Base-by-base conservation (phyloP, 2,888 invertebrate genomes). In the Pachydiplax longipennis region DNA sequence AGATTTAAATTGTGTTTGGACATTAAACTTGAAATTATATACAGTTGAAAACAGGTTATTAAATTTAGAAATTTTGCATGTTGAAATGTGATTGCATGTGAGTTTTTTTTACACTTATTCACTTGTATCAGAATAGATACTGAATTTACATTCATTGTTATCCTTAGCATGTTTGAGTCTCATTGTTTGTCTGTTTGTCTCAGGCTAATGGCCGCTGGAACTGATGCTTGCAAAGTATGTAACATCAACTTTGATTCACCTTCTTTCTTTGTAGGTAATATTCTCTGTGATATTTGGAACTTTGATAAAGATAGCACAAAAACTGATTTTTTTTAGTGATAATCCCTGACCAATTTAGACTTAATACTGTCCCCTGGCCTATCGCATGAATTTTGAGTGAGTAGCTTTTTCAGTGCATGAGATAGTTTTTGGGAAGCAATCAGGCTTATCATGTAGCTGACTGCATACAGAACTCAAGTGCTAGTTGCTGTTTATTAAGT, bases 111-210 rank as follows among this genome's bases (percentile, higher is more conserved):
- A 82, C 82, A 81, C n/a, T 83, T 18, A 53, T 53, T 53, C 53
- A 53, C 53, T 83, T 87, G 37, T 61, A 87, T 87, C 35, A 37
- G 65, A 87, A 87, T 61, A 65, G 87, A 87, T 12, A 22, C 35
- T 87, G 87, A 87, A 87, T 37, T 8, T 37, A 87, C 58, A 61
- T 37, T 35, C 40, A 61, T 37, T 87, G 35, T 87, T 87, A 40
- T 37, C 18, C 87, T 73, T 92, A 91, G 93, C 93, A 93, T 93
- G 93, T 93, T 93, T 93, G 92, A 92, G 92, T 93, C 92, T 87
- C 87, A 87, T 87, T 93, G 91, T 93, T 92, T 93, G 91, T 93
- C 93, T 93, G 91, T 93, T 92, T 93, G 92, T 93, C 93, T 92
- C 92, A 92, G 93, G 93, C 93, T 92, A 92, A 92, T 92, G 92